Conservation (phyloP, 2,888 invertebrate genomes). For the Cheilosia impressa region DNA sequence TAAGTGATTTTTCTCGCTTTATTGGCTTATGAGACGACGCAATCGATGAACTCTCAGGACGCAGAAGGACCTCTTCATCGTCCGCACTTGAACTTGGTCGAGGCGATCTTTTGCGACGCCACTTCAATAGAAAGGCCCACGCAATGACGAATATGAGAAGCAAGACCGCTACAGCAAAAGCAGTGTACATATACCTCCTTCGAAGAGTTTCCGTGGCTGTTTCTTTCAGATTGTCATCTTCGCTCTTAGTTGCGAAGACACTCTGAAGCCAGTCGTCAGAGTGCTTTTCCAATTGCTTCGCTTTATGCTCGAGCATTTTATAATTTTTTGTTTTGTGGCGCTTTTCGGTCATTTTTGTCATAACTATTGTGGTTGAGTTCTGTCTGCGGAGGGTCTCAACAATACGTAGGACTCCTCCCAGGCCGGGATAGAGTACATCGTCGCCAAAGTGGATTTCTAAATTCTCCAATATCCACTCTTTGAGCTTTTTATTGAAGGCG, state of each 20-base stretch:
- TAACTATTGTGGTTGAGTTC: neutral
- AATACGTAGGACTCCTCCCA: slow-evolving; percentile 81
- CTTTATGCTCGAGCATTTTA: slow-evolving; percentile 11
- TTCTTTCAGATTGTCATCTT: neutral
- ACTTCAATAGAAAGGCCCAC: neutral
- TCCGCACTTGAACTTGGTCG: neutral
- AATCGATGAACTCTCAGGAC: slow-evolving; percentile 47
- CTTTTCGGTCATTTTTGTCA: slow-evolving; percentile 10
- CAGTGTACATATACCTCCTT: slow-evolving; percentile 20
- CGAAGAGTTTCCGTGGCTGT: slow-evolving; percentile 1
- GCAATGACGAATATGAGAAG: slow-evolving; percentile 32
- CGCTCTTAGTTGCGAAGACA: neutral
- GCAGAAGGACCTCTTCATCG: slow-evolving; percentile 36
- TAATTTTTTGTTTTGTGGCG: slow-evolving; percentile 23
- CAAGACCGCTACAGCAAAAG: neutral
- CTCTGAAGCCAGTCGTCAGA: slow-evolving; percentile 10
- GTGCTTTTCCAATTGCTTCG: slow-evolving; percentile 20
- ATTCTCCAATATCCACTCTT: slow-evolving; percentile 80
- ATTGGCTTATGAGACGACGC: slow-evolving; percentile 10
- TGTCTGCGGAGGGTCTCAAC: slow-evolving; percentile 77
- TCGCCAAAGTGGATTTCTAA: slow-evolving; percentile 80
- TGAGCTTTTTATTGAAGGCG: slow-evolving; percentile 79
- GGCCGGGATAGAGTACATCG: slow-evolving; percentile 81
- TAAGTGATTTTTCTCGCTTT: neutral
- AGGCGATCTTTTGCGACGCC: neutral